Evolutionary conservation across 2,888 invertebrate genomes (phyloP).

Genomic region (Strigamia maritima): DNA sequence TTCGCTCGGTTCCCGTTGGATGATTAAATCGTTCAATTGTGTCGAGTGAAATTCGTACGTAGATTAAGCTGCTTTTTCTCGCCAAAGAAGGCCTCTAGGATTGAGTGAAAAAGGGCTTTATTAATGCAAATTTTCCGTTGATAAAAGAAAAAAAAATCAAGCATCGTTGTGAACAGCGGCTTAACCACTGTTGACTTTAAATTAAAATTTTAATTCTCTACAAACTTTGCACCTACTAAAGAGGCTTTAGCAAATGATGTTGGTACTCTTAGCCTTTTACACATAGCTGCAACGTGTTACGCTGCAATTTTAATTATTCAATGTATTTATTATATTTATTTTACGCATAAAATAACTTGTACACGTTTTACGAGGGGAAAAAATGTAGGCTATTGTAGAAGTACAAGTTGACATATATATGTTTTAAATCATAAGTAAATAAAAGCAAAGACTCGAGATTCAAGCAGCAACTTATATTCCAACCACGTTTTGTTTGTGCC

Average conservation of each 20-base stretch:
- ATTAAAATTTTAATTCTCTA: constrained; percentile 30
- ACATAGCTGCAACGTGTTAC: constrained; percentile 10
- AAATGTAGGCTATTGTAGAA: neutral
- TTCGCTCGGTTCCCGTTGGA: constrained; percentile 18
- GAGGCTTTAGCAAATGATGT: constrained; percentile 4
- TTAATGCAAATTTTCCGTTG: constrained; percentile 4
- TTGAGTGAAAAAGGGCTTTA: constrained; percentile 26
- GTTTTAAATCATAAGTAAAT: constrained; percentile 24
- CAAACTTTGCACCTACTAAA: constrained; percentile 25
- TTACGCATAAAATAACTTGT: no score
- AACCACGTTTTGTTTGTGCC: constrained; percentile 30
- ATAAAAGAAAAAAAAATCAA: neutral
- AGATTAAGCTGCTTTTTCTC: constrained; percentile 26
- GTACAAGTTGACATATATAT: neutral
- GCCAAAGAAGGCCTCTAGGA: constrained; percentile 15
- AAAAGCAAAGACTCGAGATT: constrained; percentile 11
- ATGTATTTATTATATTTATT: neutral
- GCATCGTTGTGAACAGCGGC: constrained; percentile 26
- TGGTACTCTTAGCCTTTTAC: neutral
- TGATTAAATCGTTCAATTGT: constrained; percentile 34
- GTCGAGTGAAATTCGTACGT: constrained; percentile 26
- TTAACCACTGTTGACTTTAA: constrained; percentile 31
- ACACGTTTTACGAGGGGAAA: no score
- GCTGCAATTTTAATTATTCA: neutral
- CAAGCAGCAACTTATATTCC: constrained; percentile 17